These are phyloP conservation scores for Sinocyclocheilus maitianheensis DNA, from an alignment of 2,113 vertebrate species.

Conservation along the genomic window DNA sequence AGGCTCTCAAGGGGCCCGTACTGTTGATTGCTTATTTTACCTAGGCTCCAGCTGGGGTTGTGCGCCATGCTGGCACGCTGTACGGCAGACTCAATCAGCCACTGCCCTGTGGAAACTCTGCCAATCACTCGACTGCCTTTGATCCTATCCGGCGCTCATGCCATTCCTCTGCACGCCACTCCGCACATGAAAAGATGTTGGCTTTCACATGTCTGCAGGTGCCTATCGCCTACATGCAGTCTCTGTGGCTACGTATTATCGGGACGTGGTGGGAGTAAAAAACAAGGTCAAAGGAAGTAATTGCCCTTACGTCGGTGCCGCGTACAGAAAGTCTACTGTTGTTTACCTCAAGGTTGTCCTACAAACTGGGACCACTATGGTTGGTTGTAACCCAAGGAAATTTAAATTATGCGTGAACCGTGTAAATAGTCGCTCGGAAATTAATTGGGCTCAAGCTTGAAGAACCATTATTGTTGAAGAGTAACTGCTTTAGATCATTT, in stretches of 20 bases:
- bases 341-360: constrained; percentile 33
- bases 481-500: constrained; percentile 13
- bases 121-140: constrained; percentile 65
- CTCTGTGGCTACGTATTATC: constrained; percentile 47
- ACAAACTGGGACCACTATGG: background rate
- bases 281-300: constrained; percentile 59
- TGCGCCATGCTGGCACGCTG: constrained; percentile 56
- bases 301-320: constrained; percentile 17
- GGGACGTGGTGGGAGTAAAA: constrained; percentile 51
- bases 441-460: constrained; percentile 5
- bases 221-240: constrained; percentile 49
- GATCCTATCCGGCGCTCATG: constrained; percentile 48
- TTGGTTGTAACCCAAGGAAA: background rate
- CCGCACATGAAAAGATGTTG: constrained; percentile 48
- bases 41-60: constrained; percentile 38
- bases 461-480: background rate
- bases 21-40: constrained; percentile 73
- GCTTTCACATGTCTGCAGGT: constrained; percentile 53
- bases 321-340: constrained; percentile 12
- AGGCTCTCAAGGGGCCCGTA: constrained; percentile 49
- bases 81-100: constrained; percentile 61
- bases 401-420: background rate
- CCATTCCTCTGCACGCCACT: constrained; percentile 27
- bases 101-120: constrained; percentile 57
- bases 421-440: background rate